phyloP scores from a whole-genome alignment of 2,113 vertebrate species.

The Tretioscincus oriximinensis region DNA sequence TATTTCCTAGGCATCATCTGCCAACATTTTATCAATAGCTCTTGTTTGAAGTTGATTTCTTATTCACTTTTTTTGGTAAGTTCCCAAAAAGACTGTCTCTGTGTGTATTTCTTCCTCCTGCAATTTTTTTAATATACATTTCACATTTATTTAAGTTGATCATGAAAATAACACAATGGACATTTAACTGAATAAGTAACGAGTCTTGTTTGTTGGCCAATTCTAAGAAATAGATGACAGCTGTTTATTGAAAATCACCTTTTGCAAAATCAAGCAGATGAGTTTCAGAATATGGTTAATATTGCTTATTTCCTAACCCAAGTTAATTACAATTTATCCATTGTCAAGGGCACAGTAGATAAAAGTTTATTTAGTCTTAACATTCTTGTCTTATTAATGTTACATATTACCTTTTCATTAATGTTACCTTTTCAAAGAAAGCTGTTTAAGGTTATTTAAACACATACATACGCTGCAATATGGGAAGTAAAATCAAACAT shows the following conservation, averaged over 20 bases:
- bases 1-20: neutral
- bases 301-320: neutral
- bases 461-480: too few relatives aligned
- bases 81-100: too few relatives aligned
- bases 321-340: neutral
- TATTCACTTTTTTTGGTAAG: neutral
- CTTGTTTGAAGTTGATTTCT: neutral
- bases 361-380: neutral
- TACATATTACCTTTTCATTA: too few relatives aligned
- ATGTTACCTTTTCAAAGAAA: too few relatives aligned
- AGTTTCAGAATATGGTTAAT: neutral
- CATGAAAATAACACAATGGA: neutral
- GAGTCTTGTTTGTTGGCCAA: constrained; percentile 10
- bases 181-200: neutral
- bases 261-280: neutral
- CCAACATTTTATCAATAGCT: neutral
- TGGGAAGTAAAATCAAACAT: too few relatives aligned
- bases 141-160: too few relatives aligned
- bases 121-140: too few relatives aligned
- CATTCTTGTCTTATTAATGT: neutral
- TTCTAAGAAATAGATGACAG: neutral
- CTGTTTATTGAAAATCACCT: neutral
- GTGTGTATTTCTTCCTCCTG: too few relatives aligned
- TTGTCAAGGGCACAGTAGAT: neutral
- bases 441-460: too few relatives aligned